phyloP scores from a whole-genome alignment of 1,140 invertebrate species.

The Zaprionus ornatus region DNA sequence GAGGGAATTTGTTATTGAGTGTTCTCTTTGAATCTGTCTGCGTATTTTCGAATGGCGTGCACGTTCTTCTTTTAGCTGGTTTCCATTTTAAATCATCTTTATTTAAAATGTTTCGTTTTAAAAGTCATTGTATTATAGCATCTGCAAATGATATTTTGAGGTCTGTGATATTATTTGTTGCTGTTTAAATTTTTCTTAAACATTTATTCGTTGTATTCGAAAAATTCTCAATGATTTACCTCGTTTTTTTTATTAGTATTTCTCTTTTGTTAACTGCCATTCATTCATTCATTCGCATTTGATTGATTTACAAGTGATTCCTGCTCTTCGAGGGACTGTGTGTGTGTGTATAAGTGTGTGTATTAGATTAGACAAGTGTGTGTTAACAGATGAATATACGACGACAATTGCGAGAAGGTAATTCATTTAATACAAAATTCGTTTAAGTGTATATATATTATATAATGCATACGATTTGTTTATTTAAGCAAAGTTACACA shows the following conservation, averaged over 20 bases:
- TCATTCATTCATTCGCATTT: conserved; percentile 16
- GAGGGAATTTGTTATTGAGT: conserved; percentile 64
- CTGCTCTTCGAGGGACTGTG: not conserved
- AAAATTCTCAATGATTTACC: conserved; percentile 66
- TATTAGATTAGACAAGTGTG: not conserved
- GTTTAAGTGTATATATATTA: conserved; percentile 13
- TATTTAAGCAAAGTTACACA: conserved; percentile 64
- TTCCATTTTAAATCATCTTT: conserved; percentile 14
- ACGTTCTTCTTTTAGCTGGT: conserved; percentile 44
- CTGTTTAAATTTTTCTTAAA: conserved; percentile 74
- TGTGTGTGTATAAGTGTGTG: not conserved
- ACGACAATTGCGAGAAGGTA: conserved; percentile 17
- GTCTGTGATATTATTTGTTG: conserved; percentile 22
- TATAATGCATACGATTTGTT: conserved; percentile 68
- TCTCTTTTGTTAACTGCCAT: conserved; percentile 10
- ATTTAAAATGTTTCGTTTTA: conserved; percentile 9
- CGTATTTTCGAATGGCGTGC: conserved; percentile 54
- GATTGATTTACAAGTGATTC: conserved; percentile 4
- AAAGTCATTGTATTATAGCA: conserved; percentile 5
- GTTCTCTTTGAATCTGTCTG: conserved; percentile 36
- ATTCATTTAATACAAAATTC: conserved; percentile 35
- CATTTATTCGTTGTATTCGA: conserved; percentile 82
- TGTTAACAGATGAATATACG: conserved; percentile 13
- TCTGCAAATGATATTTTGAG: conserved; percentile 1
- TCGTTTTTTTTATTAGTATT: conserved; percentile 18